Conservation (phyloP, 2,113 vertebrate species). For the Poicephalus meyeri region DNA sequence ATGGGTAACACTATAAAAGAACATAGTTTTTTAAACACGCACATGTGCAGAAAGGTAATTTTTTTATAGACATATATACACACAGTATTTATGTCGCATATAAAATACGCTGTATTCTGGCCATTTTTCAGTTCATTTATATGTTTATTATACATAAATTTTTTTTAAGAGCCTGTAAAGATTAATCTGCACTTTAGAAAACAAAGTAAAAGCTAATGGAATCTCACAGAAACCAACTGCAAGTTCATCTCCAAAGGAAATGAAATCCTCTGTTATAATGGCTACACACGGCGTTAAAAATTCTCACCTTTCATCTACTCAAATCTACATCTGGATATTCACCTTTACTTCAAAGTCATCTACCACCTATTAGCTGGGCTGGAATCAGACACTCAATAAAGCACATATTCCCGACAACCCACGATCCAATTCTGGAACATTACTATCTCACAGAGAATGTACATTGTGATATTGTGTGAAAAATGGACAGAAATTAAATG, state of each 20-base stretch:
- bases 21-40: not conserved
- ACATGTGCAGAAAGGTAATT: not conserved
- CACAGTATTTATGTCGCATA: not conserved
- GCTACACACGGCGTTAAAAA: not conserved
- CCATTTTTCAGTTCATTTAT: not conserved
- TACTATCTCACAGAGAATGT: not conserved
- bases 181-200: not conserved
- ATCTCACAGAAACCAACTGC: not conserved
- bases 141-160: not conserved
- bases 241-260: not conserved
- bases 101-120: not conserved
- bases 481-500: not conserved
- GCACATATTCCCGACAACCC: not conserved
- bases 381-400: not conserved
- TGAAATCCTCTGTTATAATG: not conserved
- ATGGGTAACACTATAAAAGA: not conserved
- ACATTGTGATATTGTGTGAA: not conserved
- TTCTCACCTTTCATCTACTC: not conserved
- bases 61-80: not conserved
- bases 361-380: not conserved
- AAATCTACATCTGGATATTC: not conserved
- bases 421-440: fast-evolving
- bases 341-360: not conserved
- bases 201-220: not conserved
- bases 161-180: not conserved